phyloP scores from a whole-genome alignment of 2,797 vertebrate species.

The Graptemys geographica region DNA sequence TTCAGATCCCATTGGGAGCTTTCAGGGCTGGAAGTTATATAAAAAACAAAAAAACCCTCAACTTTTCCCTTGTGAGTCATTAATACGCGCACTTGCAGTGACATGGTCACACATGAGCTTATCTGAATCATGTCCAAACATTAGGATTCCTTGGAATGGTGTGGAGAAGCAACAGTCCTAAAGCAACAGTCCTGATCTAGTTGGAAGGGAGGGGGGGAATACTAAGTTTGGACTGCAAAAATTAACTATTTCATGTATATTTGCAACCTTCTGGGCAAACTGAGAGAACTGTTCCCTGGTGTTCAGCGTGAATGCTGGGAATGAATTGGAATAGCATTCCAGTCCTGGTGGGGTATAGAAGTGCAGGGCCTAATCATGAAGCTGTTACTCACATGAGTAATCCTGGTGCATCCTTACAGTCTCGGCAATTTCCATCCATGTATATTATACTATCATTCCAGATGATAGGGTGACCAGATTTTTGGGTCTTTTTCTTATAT shows the following conservation, averaged over 20 bases:
- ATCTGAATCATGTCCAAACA: constrained; percentile 68
- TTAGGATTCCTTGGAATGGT: constrained; percentile 62
- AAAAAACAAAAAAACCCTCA: background rate
- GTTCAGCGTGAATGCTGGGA: constrained; percentile 17
- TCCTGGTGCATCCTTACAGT: constrained; percentile 32
- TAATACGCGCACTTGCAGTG: constrained; percentile 48
- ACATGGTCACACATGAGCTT: constrained; percentile 48
- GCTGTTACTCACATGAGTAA: constrained; percentile 29
- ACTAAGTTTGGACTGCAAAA: constrained; percentile 34
- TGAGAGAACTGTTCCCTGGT: constrained; percentile 39
- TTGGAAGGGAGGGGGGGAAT: background rate
- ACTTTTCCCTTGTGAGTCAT: constrained; percentile 66
- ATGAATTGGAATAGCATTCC: background rate
- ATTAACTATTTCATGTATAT: background rate
- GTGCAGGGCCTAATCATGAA: background rate
- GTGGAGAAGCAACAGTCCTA: constrained; percentile 28
- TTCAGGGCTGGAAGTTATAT: constrained; percentile 57
- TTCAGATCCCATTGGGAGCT: constrained; percentile 31
- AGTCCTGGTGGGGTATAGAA: constrained; percentile 31
- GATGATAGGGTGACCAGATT: background rate
- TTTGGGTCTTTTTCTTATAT: too few species aligned
- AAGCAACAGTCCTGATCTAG: constrained; percentile 15
- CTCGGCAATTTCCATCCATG: constrained; percentile 24
- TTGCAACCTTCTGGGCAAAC: constrained; percentile 46
- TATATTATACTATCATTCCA: background rate